phyloP scores from a whole-genome alignment of 1,140 invertebrate species.

The Phymorhynchus buccinoides region DNA sequence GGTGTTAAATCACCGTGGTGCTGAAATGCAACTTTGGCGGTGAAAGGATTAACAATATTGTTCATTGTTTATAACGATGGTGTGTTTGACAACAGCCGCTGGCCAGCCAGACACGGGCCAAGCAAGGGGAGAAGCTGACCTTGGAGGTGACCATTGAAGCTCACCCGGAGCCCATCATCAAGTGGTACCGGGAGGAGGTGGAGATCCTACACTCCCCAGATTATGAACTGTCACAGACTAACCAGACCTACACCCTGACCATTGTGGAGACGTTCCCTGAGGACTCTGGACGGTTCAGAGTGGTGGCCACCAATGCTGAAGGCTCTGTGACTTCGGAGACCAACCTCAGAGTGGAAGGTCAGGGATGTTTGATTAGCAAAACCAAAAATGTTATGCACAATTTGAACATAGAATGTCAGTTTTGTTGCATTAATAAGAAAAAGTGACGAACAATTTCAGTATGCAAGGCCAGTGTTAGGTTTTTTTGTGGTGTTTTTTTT shows the following conservation, averaged over 20 bases:
- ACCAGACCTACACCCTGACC: conserved; percentile 79
- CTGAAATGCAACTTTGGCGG: too few relatives aligned
- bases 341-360: conserved; percentile 67
- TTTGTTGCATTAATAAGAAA: too few relatives aligned
- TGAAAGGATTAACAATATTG: too few relatives aligned
- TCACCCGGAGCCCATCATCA: conserved; percentile 81
- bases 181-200: conserved; percentile 83
- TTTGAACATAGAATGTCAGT: too few relatives aligned
- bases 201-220: conserved; percentile 66
- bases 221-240: conserved; percentile 65
- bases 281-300: conserved; percentile 94
- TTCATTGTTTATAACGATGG: not conserved
- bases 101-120: conserved; percentile 73
- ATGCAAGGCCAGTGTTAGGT: too few relatives aligned
- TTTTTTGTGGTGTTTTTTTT: too few relatives aligned
- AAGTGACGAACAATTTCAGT: too few relatives aligned
- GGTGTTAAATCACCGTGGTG: too few relatives aligned
- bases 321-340: conserved; percentile 80
- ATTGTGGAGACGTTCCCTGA: conserved; percentile 96
- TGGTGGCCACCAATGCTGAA: conserved; percentile 89
- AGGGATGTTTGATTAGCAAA: too few relatives aligned
- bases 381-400: too few relatives aligned
- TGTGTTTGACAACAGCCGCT: conserved; percentile 48
- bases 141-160: conserved; percentile 85
- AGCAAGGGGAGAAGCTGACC: conserved; percentile 81